Percentiles rank a stretch among this genome's conserved stretches.
Evolutionary conservation across 1,140 invertebrate genomes (phyloP).

Genomic region (Lethrus apterus): DNA sequence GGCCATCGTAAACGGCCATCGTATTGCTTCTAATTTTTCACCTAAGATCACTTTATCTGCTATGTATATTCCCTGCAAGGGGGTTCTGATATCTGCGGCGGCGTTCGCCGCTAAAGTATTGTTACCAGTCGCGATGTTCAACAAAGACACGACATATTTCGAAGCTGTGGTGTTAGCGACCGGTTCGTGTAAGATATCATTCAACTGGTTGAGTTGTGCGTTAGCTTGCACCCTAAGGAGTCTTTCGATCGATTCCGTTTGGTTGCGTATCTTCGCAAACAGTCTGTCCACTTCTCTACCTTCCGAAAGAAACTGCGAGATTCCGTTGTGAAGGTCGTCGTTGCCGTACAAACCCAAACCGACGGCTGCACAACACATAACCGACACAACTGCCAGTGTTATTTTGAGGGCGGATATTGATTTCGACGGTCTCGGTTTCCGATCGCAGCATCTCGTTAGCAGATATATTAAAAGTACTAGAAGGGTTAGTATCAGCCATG

Average conservation of each 20-base stretch:
- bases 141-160: constrained; percentile 53
- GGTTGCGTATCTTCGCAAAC: constrained; percentile 66
- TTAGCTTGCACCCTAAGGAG: constrained; percentile 32
- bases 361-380: constrained; percentile 72
- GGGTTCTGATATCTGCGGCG: constrained; percentile 64
- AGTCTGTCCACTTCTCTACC: constrained; percentile 69
- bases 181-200: constrained; percentile 65
- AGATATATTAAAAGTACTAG: constrained; percentile 83
- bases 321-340: constrained; percentile 85
- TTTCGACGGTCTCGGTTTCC: constrained; percentile 74
- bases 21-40: constrained; percentile 53
- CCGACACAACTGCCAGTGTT: constrained; percentile 72
- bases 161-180: constrained; percentile 67
- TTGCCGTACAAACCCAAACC: constrained; percentile 83
- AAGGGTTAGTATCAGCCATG: constrained; percentile 81
- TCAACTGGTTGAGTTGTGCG: constrained; percentile 55
- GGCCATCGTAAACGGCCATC: constrained; percentile 75
- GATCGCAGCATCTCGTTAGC: constrained; percentile 88
- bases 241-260: constrained; percentile 43
- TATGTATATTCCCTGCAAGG: constrained; percentile 59
- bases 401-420: constrained; percentile 80
- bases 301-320: constrained; percentile 70
- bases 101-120: constrained; percentile 60
- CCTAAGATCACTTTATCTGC: constrained; percentile 54
- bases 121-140: constrained; percentile 62